These are phyloP conservation scores for Hemitrygon akajei DNA, from an alignment of 2,797 vertebrate genomes.

Conservation along the genomic window DNA sequence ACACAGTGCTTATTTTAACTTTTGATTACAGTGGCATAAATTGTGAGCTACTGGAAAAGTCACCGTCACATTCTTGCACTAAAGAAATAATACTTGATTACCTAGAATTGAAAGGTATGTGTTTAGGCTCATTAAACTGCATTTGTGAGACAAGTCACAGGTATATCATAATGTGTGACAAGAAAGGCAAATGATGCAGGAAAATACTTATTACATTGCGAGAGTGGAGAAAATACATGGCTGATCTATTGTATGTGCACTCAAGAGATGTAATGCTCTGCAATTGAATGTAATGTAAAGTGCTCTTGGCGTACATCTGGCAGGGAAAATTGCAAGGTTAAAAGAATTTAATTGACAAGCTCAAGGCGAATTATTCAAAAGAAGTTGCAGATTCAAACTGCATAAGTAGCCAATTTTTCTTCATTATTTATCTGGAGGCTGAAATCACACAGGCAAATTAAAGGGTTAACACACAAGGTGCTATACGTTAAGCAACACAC, in stretches of 20 bases:
- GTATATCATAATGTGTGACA: background rate
- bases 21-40: background rate
- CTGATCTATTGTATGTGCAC: background rate
- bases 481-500: no score
- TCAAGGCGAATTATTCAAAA: background rate
- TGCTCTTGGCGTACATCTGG: background rate
- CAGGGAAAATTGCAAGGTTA: background rate
- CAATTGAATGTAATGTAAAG: background rate
- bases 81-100: no score
- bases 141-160: background rate
- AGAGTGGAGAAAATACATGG: background rate
- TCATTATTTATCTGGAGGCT: background rate
- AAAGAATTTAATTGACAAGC: background rate
- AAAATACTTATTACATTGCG: background rate
- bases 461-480: background rate
- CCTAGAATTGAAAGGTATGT: no score
- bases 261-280: background rate
- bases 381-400: background rate
- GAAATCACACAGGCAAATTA: background rate
- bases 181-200: slow-evolving; percentile 15
- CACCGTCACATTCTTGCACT: background rate
- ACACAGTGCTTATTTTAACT: background rate
- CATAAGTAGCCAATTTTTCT: background rate
- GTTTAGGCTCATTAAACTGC: background rate
- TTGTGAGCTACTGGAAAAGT: background rate